A percentile compares a stretch with the other conserved stretches of the same genome.
These are phyloP conservation scores for Herpailurus yagouaroundi DNA, from an alignment of 2,113 vertebrate genomes.

Conservation along the genomic window DNA sequence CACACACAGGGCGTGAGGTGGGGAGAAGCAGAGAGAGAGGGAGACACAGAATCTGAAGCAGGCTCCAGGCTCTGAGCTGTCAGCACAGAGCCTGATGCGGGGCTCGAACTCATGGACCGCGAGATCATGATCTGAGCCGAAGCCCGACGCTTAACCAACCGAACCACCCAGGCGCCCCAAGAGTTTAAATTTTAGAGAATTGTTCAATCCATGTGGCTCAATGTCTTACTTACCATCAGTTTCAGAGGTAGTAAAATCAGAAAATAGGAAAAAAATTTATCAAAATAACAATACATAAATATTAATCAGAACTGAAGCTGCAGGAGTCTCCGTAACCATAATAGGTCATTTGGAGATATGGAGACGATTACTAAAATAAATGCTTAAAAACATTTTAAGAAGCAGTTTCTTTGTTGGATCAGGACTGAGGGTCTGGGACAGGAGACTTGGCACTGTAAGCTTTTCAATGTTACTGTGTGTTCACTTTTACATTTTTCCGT, in stretches of 20 bases:
- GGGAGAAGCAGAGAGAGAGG: too few relatives aligned
- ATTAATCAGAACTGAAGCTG: background rate
- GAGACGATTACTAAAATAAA: background rate
- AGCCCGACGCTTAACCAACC: too few relatives aligned
- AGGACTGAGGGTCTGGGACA: background rate
- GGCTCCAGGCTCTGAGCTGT: too few relatives aligned
- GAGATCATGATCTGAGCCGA: too few relatives aligned
- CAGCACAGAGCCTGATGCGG: too few relatives aligned
- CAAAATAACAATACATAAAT: background rate
- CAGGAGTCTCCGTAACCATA: background rate
- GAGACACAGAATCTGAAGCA: too few relatives aligned
- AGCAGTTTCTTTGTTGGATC: background rate
- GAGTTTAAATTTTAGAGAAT: background rate
- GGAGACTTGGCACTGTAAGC: background rate
- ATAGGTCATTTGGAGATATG: background rate
- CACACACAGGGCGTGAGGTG: too few relatives aligned
- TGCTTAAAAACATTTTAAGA: background rate
- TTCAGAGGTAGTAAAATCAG: background rate
- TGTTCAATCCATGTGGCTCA: background rate
- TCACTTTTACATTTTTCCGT: background rate
- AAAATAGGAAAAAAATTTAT: background rate
- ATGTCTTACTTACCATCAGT: background rate
- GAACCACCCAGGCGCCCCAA: too few relatives aligned
- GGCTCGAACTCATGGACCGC: accelerated
- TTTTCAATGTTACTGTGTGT: background rate